phyloP scores from a whole-genome alignment of 2,888 invertebrate genomes.

The Autographa pulchrina region DNA sequence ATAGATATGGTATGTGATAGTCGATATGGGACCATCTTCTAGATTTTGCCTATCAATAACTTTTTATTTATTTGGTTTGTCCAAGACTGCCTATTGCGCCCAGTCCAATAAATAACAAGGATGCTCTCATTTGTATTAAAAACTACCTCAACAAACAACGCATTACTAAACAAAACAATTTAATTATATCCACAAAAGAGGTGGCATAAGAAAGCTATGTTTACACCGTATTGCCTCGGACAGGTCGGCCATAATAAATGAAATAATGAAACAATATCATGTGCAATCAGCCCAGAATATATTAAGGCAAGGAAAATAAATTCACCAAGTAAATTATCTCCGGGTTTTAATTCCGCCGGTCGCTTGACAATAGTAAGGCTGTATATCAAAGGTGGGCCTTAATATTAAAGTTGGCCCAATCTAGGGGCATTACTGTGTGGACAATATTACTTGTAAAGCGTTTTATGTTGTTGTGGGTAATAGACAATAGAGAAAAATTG shows the following conservation, averaged over 20 bases:
- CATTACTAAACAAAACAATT: not conserved
- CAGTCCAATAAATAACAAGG: too few species aligned
- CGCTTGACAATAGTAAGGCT: slow-evolving; percentile 62
- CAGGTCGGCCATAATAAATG: slow-evolving; percentile 66
- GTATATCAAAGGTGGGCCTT: slow-evolving; percentile 69
- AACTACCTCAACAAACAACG: not conserved
- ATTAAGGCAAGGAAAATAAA: slow-evolving; percentile 70
- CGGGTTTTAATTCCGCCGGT: slow-evolving; percentile 73
- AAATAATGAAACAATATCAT: slow-evolving; percentile 75
- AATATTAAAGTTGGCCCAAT: slow-evolving; percentile 70
- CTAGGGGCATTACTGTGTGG: slow-evolving; percentile 65
- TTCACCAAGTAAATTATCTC: slow-evolving; percentile 77
- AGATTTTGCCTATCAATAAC: too few species aligned
- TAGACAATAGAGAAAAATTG: not conserved
- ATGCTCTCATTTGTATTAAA: too few species aligned
- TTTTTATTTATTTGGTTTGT: too few species aligned
- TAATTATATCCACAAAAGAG: not conserved
- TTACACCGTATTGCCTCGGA: slow-evolving; percentile 13
- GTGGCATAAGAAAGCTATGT: slow-evolving; percentile 18
- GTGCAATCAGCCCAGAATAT: slow-evolving; percentile 74
- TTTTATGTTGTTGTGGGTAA: not conserved
- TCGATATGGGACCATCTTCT: too few species aligned
- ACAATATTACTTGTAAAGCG: slow-evolving; percentile 54
- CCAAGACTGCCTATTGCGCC: too few species aligned
- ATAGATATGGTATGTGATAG: too few species aligned